Percentiles rank a stretch among this genome's conserved stretches.
These are phyloP conservation scores for Drosophila punjabiensis DNA, from an alignment of 1,140 invertebrate genomes.

Conservation along the genomic window DNA sequence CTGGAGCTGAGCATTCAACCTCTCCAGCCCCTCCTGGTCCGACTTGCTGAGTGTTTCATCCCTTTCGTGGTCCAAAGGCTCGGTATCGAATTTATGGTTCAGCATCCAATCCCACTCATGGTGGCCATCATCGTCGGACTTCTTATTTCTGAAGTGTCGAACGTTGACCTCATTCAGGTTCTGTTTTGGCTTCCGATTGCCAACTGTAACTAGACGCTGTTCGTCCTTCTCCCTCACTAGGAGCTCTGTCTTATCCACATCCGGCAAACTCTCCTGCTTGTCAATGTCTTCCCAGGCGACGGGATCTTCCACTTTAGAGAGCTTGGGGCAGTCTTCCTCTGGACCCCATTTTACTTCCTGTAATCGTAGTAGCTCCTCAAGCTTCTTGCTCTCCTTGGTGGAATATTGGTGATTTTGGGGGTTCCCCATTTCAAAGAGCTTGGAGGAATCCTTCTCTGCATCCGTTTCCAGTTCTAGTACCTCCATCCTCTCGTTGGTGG, in stretches of 20 bases:
- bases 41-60: constrained; percentile 9
- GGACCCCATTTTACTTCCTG: no score
- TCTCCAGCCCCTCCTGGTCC: constrained; percentile 12
- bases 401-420: no score
- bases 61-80: background rate
- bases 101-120: constrained; percentile 64
- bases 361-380: no score
- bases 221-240: background rate
- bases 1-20: background rate
- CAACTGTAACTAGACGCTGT: background rate
- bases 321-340: background rate
- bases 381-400: no score
- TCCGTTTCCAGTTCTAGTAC: background rate
- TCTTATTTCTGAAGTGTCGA: constrained; percentile 21
- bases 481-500: no score
- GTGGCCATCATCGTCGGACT: background rate
- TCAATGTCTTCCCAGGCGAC: background rate
- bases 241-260: background rate
- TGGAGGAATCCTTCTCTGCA: background rate
- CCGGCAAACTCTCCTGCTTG: background rate
- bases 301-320: background rate
- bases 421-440: background rate
- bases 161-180: constrained; percentile 19
- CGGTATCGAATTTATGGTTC: constrained; percentile 18
- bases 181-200: background rate